phyloP scores from a whole-genome alignment of 2,113 vertebrate genomes.

The Myodes glareolus region DNA sequence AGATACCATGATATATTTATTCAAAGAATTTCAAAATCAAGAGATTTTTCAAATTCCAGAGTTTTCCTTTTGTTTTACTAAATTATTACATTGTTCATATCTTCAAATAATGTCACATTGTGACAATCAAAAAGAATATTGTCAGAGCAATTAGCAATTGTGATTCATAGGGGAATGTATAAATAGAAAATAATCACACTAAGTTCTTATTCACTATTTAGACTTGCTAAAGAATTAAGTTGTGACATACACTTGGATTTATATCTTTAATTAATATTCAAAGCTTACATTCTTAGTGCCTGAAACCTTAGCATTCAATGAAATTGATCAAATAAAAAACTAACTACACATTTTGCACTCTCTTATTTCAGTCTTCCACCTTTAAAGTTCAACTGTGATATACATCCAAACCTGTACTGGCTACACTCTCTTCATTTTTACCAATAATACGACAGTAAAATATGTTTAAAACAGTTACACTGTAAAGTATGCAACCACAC shows the following conservation, averaged over 20 bases:
- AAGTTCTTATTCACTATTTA: not conserved
- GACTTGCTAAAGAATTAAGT: slow-evolving; percentile 40
- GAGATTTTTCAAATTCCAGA: not conserved
- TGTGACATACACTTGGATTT: not conserved
- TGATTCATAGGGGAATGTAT: not conserved
- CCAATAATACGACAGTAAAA: not conserved
- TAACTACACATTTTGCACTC: not conserved
- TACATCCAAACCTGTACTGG: not conserved
- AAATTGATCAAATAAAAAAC: not conserved
- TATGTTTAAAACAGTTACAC: not conserved
- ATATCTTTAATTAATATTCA: not conserved
- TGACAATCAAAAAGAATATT: slow-evolving; percentile 38
- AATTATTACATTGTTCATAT: not conserved
- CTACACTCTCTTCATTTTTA: not conserved
- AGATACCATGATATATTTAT: not conserved
- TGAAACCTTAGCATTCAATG: not conserved
- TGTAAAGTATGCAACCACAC: not conserved
- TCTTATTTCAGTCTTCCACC: not conserved
- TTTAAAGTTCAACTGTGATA: not conserved
- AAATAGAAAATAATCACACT: slow-evolving; percentile 35
- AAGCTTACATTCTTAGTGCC: not conserved
- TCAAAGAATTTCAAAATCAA: slow-evolving; percentile 9
- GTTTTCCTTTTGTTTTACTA: not conserved
- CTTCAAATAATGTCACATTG: slow-evolving; percentile 43
- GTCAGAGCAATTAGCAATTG: not conserved